Percentiles rank a stretch among this genome's conserved stretches.
Evolutionary conservation across 1,140 invertebrate genomes (phyloP).

Genomic region (Triops cancriformis): DNA sequence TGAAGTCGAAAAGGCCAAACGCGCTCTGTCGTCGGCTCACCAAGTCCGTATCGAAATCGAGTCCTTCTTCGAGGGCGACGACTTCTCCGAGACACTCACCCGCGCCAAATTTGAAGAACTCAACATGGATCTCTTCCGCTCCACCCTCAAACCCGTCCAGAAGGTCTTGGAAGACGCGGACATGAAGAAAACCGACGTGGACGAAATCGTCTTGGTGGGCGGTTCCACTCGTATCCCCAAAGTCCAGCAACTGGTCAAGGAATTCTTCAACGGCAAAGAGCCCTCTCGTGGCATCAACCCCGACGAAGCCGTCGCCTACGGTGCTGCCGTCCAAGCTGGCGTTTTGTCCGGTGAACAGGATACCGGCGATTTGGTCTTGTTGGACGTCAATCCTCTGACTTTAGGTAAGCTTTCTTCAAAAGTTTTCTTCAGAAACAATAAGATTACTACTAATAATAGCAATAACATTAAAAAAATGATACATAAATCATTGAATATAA

Average conservation of each 20-base stretch:
- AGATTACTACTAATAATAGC: no score
- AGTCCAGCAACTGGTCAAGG: conserved; percentile 96
- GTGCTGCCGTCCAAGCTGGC: conserved; percentile 96
- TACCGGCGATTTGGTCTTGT: conserved; percentile 89
- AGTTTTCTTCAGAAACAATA: no score
- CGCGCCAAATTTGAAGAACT: conserved; percentile 99
- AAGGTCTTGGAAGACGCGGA: conserved; percentile 97
- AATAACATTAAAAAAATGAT: no score
- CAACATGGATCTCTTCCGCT: conserved; percentile 98
- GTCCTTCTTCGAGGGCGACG: conserved; percentile 96
- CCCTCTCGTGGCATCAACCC: conserved; percentile 97
- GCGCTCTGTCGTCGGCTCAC: conserved; percentile 87
- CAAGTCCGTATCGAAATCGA: conserved; percentile 98
- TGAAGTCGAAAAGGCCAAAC: conserved; percentile 96
- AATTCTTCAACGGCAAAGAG: conserved; percentile 97
- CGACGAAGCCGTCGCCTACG: conserved; percentile 95
- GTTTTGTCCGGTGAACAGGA: conserved; percentile 75
- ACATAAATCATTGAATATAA: no score
- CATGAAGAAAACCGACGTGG: conserved; percentile 96
- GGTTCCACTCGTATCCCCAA: conserved; percentile 99
- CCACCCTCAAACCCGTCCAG: conserved; percentile 97
- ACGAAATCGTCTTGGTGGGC: conserved; percentile 98
- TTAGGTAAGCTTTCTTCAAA: conserved; percentile 55
- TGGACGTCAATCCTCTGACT: conserved; percentile 96
- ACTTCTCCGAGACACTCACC: conserved; percentile 98